Conservation (phyloP, 64 coral and sea anemone genomes). For the Pachyseris speciosa region DNA sequence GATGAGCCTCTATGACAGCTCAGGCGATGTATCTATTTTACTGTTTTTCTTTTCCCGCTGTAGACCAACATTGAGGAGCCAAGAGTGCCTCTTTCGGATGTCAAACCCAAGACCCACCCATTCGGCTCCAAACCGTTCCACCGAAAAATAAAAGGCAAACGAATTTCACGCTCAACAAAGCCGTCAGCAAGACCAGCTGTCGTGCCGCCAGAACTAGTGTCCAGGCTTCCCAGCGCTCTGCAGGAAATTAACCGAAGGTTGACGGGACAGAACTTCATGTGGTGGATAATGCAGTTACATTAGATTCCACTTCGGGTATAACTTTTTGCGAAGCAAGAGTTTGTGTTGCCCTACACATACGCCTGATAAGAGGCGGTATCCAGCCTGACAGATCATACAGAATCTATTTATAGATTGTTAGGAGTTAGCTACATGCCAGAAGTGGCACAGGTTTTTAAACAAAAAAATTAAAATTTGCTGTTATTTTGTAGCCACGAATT, state of each 20-base stretch:
- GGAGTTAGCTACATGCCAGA: too few relatives aligned
- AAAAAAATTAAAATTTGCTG: too few relatives aligned
- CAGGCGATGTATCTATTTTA: too few relatives aligned
- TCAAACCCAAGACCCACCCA: not conserved
- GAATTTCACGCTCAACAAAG: not conserved
- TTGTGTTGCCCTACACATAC: too few relatives aligned
- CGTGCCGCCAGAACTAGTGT: conserved; percentile 47
- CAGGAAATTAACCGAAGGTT: conserved; percentile 48
- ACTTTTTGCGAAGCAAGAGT: not conserved
- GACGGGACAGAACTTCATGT: conserved; percentile 27
- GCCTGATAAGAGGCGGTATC: too few relatives aligned
- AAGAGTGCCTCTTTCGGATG: not conserved
- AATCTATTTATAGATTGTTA: too few relatives aligned
- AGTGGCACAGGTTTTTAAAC: too few relatives aligned
- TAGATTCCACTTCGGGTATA: not conserved
- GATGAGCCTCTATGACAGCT: too few relatives aligned
- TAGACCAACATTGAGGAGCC: conserved; percentile 1
- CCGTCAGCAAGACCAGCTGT: not conserved
- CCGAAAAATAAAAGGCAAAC: conserved; percentile 44
- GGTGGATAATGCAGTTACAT: conserved; percentile 29
- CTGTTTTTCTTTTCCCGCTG: not conserved
- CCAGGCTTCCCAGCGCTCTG: conserved; percentile 35
- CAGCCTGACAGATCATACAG: too few relatives aligned
- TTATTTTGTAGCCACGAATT: too few relatives aligned
- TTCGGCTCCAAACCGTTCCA: not conserved